Percentiles rank a stretch among this genome's conserved stretches.
These are phyloP conservation scores for Barypeithes pellucidus DNA, from an alignment of 2,888 invertebrate genomes.

Conservation along the genomic window DNA sequence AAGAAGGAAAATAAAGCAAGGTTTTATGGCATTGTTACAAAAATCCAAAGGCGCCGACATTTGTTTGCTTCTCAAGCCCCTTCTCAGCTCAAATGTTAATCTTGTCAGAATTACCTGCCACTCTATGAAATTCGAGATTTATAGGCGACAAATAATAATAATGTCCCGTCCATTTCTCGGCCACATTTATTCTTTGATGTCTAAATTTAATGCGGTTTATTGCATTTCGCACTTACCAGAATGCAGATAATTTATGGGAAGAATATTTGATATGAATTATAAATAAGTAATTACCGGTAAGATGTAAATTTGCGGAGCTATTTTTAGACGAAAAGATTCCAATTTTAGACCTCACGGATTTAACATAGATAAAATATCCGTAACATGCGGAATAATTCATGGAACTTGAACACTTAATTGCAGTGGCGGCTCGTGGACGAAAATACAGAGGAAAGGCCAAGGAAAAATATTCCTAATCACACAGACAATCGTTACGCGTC, in stretches of 20 bases:
- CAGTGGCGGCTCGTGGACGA: too few species aligned
- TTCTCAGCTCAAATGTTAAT: not conserved
- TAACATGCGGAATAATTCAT: too few species aligned
- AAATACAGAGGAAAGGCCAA: too few species aligned
- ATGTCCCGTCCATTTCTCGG: conserved; percentile 9
- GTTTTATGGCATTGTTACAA: too few species aligned
- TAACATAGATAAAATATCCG: too few species aligned
- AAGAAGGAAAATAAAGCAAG: too few species aligned
- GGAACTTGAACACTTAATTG: too few species aligned
- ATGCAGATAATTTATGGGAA: not conserved
- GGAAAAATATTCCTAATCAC: too few species aligned
- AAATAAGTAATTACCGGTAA: not conserved
- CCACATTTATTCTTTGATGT: conserved; percentile 28
- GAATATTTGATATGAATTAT: not conserved
- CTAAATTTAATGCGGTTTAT: conserved; percentile 28
- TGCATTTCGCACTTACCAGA: not conserved
- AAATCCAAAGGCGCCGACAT: conserved; percentile 6
- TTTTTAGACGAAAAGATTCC: too few species aligned
- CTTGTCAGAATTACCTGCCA: conserved; percentile 16
- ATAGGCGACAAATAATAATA: conserved; percentile 33
- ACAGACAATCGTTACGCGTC: too few species aligned
- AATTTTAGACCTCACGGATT: too few species aligned
- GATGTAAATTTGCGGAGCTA: too few species aligned
- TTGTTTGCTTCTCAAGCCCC: conserved; percentile 27
- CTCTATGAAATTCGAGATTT: conserved; percentile 19